Evolutionary conservation across 2,888 invertebrate genomes (phyloP).

Genomic region (Agonum fuliginosum): DNA sequence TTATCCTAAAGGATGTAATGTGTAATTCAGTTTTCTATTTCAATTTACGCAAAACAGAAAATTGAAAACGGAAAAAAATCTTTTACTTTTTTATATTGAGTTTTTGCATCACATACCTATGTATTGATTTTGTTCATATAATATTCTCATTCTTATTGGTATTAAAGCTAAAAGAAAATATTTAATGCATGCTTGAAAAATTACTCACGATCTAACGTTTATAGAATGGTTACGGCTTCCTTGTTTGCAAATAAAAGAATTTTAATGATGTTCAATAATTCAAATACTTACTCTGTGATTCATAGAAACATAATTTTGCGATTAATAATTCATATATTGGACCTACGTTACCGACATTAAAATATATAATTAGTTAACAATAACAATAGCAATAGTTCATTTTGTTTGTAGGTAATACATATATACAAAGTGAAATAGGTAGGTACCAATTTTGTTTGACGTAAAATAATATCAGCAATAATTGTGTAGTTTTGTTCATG

Average conservation of each 20-base stretch:
- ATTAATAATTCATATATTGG: conserved; percentile 11
- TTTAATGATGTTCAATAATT: conserved; percentile 24
- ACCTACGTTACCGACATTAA: too few relatives aligned
- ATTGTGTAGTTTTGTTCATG: too few relatives aligned
- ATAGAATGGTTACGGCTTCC: neutral
- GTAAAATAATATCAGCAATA: too few relatives aligned
- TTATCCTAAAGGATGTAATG: neutral
- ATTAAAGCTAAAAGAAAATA: neutral
- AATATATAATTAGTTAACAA: too few relatives aligned
- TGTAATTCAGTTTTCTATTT: neutral
- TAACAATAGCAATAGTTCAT: neutral
- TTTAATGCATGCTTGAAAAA: neutral
- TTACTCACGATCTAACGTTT: neutral
- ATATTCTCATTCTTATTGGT: conserved; percentile 3
- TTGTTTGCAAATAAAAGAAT: conserved; percentile 23
- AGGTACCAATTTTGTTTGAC: too few relatives aligned
- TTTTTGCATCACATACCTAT: too few relatives aligned
- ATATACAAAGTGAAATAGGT: too few relatives aligned
- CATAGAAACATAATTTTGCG: neutral
- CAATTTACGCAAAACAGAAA: neutral
- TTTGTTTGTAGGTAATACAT: conserved; percentile 3
- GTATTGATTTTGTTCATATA: too few relatives aligned
- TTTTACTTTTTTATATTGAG: conserved; percentile 1
- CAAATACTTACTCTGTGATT: neutral
- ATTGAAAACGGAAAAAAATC: neutral